phyloP scores from a whole-genome alignment of 2,113 vertebrate genomes.

The Leptobrachium leishanense region DNA sequence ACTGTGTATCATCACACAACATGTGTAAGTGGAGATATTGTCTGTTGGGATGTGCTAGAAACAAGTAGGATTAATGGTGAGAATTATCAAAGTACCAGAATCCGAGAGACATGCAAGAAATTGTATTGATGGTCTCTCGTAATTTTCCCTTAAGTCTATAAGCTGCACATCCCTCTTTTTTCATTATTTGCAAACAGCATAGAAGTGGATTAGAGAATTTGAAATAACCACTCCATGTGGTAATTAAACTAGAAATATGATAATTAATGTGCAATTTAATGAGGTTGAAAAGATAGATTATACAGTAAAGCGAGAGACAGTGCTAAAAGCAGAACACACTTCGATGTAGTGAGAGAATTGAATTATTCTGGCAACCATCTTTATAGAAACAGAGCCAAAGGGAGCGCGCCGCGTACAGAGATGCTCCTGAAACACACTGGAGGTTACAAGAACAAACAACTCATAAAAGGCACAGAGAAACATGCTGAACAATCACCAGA shows the following conservation, averaged over 20 bases:
- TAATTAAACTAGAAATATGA: constrained; percentile 29
- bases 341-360: neutral
- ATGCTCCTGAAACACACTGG: too few relatives aligned
- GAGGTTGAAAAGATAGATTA: constrained; percentile 23
- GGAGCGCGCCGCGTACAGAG: neutral
- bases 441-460: too few relatives aligned
- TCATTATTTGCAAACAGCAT: constrained; percentile 3
- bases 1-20: too few relatives aligned
- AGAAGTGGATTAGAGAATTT: constrained; percentile 4
- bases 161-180: neutral
- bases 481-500: too few relatives aligned
- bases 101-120: neutral
- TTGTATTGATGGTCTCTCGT: neutral
- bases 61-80: too few relatives aligned
- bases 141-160: neutral
- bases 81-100: neutral
- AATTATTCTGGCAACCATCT: neutral
- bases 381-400: neutral
- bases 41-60: too few relatives aligned
- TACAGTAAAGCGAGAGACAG: neutral
- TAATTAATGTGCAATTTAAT: constrained; percentile 28
- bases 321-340: neutral
- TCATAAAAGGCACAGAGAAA: too few relatives aligned
- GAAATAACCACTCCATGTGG: constrained; percentile 12
- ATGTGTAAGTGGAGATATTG: too few relatives aligned